Conservation (phyloP, 2,113 vertebrate species). For the Cyprichromis sp. region DNA sequence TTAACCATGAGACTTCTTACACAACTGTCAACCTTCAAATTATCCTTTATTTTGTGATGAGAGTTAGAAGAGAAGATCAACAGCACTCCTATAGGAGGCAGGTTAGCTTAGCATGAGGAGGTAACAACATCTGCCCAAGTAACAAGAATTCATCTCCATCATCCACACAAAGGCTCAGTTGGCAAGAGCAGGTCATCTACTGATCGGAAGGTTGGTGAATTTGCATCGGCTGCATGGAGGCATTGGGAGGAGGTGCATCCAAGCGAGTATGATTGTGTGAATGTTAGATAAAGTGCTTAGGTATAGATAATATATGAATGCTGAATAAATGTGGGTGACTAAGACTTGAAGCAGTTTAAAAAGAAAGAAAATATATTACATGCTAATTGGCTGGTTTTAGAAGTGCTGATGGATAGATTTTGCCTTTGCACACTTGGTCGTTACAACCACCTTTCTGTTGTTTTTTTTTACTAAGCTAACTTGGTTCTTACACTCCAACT, state of each 20-base stretch:
- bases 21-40: not conserved
- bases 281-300: not conserved
- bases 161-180: not conserved
- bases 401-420: not conserved
- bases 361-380: not conserved
- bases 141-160: not conserved
- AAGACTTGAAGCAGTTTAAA: not conserved
- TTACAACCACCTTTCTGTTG: not conserved
- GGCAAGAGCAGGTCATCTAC: not conserved
- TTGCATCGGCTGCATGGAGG: not conserved
- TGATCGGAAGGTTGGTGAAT: not conserved
- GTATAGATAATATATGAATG: not conserved
- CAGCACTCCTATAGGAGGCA: not conserved
- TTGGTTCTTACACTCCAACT: not conserved
- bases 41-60: not conserved
- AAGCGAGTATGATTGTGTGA: not conserved
- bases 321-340: not conserved
- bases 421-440: not conserved
- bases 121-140: not conserved
- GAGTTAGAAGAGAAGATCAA: not conserved
- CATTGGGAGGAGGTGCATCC: not conserved
- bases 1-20: not conserved
- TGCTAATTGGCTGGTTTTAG: not conserved
- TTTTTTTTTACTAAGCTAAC: not conserved
- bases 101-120: not conserved